Conservation (phyloP, 2,888 invertebrate genomes). For the Caenorhabditis imperialis region DNA sequence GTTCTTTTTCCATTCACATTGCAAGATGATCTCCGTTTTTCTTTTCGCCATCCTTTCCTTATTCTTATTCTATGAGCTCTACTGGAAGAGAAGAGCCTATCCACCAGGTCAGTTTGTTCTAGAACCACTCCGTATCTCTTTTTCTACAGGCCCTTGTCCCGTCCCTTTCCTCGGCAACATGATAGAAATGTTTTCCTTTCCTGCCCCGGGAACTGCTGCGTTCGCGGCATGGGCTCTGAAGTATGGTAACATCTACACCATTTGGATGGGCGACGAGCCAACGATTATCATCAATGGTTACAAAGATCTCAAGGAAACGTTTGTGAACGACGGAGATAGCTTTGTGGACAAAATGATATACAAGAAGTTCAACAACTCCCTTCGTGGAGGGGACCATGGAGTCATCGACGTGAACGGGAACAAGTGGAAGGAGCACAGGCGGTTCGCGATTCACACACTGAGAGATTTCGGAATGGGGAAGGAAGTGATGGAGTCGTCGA, state of each 20-base stretch:
- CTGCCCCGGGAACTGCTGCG: constrained; percentile 43
- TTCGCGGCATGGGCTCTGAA: constrained; percentile 51
- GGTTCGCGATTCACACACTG: constrained; percentile 54
- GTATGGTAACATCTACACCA: constrained; percentile 58
- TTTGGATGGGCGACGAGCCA: constrained; percentile 58
- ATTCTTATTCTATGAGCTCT: constrained; percentile 47
- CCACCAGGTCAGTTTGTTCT: constrained; percentile 45
- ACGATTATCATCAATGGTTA: constrained; percentile 53
- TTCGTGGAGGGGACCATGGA: constrained; percentile 51
- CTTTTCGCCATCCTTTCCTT: not conserved
- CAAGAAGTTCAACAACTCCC: constrained; percentile 34
- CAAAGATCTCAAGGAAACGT: constrained; percentile 57
- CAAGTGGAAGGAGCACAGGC: constrained; percentile 57
- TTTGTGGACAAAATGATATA: constrained; percentile 50
- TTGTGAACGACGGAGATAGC: constrained; percentile 53
- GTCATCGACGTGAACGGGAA: constrained; percentile 57
- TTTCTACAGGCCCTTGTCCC: constrained; percentile 48
- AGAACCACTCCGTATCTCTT: not conserved
- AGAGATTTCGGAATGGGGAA: constrained; percentile 62
- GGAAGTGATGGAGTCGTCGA: constrained; percentile 58
- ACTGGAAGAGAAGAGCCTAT: constrained; percentile 54
- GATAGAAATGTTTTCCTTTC: constrained; percentile 41
- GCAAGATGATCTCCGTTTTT: constrained; percentile 23
- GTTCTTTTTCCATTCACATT: not conserved
- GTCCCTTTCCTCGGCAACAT: constrained; percentile 58